Base-by-base conservation (phyloP, 2,797 vertebrate species). In the Lithobates pipiens region DNA sequence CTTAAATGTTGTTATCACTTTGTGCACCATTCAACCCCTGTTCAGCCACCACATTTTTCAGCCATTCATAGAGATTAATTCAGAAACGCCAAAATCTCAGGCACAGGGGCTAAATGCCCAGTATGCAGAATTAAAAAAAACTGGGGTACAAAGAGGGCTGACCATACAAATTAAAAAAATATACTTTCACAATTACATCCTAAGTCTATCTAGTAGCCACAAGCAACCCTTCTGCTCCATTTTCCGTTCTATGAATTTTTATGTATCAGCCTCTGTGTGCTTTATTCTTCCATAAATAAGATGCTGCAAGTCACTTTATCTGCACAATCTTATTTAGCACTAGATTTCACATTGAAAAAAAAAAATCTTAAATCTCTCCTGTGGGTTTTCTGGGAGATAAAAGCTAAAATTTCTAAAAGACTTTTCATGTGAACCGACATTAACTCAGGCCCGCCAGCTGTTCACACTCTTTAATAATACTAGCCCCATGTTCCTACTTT, bases 401-500 rank as follows among this genome's bases (percentile, higher is more conserved):
- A 61, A 27, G 69, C 32, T 25, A 34, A 36, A 32, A 61, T 72
- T 81, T 72, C 72, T 71, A 34, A n/a, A 71, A 71, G 36, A 23
- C 77, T 80, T 39, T 23, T 39, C 34, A 18, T 21, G 23, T 80
- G 29, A 36, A 29, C n/a, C 21, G 67, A 80, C 8, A n/a, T 72
- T 25, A 61, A 70, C 32, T 39, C 68, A 42, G 21, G 13, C 29
- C 16, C 68, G n/a, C 68, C 46, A 57, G 69, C 27, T 42, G 25
- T 73, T 39, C 34, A 27, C 50, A 42, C 69, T 11, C 32, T 61
- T 71, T 82, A 73, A 81, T 81, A 50, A 76, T 13, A 32, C 39
- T 50, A 77, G 18, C 29, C 61, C 54, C 34, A 34, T 61, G 54
- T 73, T 82, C 21, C 25, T 63, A 39, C 73, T 63, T 68, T 29